Evolutionary conservation across 2,797 vertebrate species (phyloP).

Genomic region (Glyptemys insculpta): DNA sequence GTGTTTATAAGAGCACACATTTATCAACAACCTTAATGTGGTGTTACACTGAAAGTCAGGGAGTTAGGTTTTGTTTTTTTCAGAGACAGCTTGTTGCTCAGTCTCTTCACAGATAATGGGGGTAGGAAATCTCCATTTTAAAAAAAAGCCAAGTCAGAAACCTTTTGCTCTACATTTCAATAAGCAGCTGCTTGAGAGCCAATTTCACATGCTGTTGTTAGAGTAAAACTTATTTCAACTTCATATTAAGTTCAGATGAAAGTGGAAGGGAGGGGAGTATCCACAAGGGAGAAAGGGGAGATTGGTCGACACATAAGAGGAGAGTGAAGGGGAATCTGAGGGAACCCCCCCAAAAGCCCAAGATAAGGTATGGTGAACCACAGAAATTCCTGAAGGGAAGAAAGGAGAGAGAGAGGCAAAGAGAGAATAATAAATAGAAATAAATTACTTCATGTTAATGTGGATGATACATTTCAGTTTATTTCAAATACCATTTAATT

Average conservation of each 20-base stretch:
- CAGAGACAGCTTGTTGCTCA: background rate
- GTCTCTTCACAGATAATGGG: background rate
- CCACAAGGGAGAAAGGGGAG: background rate
- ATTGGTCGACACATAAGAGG: fast-evolving
- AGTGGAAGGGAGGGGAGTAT: background rate
- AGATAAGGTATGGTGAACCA: background rate
- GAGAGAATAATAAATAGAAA: background rate
- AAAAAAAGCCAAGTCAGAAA: background rate
- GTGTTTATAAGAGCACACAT: background rate
- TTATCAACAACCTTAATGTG: background rate
- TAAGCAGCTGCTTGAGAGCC: background rate
- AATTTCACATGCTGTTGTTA: background rate
- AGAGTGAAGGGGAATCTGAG: background rate
- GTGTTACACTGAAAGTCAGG: background rate
- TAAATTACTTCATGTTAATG: background rate
- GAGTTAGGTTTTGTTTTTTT: background rate
- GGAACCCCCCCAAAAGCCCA: background rate
- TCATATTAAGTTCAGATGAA: background rate
- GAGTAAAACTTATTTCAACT: background rate
- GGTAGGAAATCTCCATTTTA: background rate
- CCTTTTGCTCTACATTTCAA: background rate
- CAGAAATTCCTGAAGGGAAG: background rate
- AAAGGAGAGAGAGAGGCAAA: background rate
- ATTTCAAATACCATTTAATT: background rate
- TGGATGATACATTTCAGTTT: background rate